Base-by-base conservation (phyloP, 2,113 vertebrate species). In the Corydoras sp. region DNA sequence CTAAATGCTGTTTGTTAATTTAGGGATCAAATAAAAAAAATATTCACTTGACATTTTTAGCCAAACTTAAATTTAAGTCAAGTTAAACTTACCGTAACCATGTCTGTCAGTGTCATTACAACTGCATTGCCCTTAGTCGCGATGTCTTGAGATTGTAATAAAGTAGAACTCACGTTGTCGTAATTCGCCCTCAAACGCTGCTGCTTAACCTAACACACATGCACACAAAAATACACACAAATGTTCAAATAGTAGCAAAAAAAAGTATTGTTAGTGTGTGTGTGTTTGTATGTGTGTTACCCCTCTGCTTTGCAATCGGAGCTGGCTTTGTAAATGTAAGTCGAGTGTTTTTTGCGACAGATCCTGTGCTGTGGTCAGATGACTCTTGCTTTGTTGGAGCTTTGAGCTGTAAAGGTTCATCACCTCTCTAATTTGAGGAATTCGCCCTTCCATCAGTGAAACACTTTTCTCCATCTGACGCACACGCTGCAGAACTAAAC, bases 391-490 rank as follows among this genome's bases (percentile, higher is more conserved):
- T 2, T 94, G 89, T 18, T 86, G 87, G 67, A 98, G 83, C 79
- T 88, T 91, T 66, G 79, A 50, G 18, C 84, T 85, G 65, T 94
- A 89, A 13, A 90, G 83, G 0, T 86, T 88, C 76, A 96, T 80
- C 65, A 89, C 80, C 71, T 95, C 90, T 83, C 83, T 75, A 69
- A 95, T 82, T 0, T 90, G 86, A 0, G 81, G 84, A 29, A 96
- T 83, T 9, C 93, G 86, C 54, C 86, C 78, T n/a, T 89, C 85
- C 1, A 90, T 94, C 68, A 82, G 83, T 48, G 93, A 88, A 78
- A 93, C 77, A 68, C 86, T 89, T 79, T 90, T 88, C 7, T 95
- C 91, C 86, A 94, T 79, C 55, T 83, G 90, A 77, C 91, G 92
- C 56, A 92, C 85, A 50, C 84, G 87, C 62, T 66, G 85, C 48